A percentile compares a stretch with the other conserved stretches of the same genome.
phyloP scores from a whole-genome alignment of 2,888 invertebrate genomes.

The Meteorus colon region DNA sequence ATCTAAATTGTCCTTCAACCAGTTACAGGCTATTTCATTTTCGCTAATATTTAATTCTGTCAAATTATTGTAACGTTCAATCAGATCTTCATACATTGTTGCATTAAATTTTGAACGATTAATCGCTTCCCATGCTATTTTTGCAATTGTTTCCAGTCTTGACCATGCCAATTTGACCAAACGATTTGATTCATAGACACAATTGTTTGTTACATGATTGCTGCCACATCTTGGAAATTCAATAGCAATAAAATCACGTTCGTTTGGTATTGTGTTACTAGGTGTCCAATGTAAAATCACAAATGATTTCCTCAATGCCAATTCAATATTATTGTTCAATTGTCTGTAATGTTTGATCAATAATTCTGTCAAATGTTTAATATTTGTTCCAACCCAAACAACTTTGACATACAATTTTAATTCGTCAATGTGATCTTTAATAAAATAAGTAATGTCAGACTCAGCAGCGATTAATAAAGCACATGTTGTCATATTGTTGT shows the following conservation, averaged over 20 bases:
- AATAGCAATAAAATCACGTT: conserved; percentile 75
- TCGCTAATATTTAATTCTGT: conserved; percentile 51
- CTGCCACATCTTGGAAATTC: conserved; percentile 78
- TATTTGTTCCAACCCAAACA: conserved; percentile 80
- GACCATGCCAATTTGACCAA: conserved; percentile 81
- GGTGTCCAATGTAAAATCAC: conserved; percentile 82
- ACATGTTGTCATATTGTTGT: conserved; percentile 51
- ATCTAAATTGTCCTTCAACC: conserved; percentile 76
- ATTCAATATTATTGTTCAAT: conserved; percentile 20
- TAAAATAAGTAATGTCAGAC: conserved; percentile 75
- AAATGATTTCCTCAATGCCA: conserved; percentile 70
- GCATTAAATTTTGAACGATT: conserved; percentile 75
- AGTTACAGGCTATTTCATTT: conserved; percentile 79
- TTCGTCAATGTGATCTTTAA: conserved; percentile 78
- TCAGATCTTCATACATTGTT: conserved; percentile 75
- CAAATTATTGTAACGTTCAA: conserved; percentile 69
- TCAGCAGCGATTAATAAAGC: conserved; percentile 75
- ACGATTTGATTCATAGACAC: conserved; percentile 82
- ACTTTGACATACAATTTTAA: conserved; percentile 79
- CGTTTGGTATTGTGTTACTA: conserved; percentile 76
- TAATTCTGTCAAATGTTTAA: conserved; percentile 71
- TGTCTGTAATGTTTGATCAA: conserved; percentile 68
- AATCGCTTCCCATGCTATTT: conserved; percentile 74
- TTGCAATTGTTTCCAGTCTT: conserved; percentile 75
- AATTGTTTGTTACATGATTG: conserved; percentile 73